Evolutionary conservation across 1,140 invertebrate species (phyloP), one percentile per base, ranked within the genome.

Genomic region (Aradophagus sp.): DNA sequence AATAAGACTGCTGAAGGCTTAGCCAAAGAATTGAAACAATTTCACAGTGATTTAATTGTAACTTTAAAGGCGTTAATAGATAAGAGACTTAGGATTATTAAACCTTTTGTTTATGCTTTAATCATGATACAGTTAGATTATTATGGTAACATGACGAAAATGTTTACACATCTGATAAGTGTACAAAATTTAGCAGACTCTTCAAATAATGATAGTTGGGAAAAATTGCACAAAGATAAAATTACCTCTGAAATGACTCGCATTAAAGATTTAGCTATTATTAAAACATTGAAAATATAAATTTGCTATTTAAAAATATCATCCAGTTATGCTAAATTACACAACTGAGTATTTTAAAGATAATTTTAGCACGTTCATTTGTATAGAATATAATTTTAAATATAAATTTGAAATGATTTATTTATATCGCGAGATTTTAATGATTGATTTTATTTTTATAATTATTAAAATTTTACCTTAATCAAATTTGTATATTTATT

Each of bases 111-210:
- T 12, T 78, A 85, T 35, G 85, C 86, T 14, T 53, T 87, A 1
- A 83, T 87, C 5, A 79, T 85, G 73, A 80, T 85, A 65, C 85
- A 87, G 34, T 67, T 86, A 16, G 80, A 86, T 56, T 86, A 86
- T 62, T 86, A 86, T 56, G 84, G 84, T 1, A 80, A 79, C 35
- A 78, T 78, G n/a, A 86, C 80, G 1, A 79, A 79, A 59, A 66
- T 86, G 17, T 87, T 85, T 32, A 85, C 80, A 3, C 75, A 86
- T n/a, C 62, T 86, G 5, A 81, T 84, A 75, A 77, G 77, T 6
- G 17, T 44, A 27, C 29, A 75, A n/a, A 77, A 74, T 44, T 29
- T 41, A 16, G 62, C 32, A 0, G 69, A 68, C 61, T 80, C 78
- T 10, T 63, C 75, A 4, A 73, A 59, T 0, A 74, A 44, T 8